Conservation (phyloP, 2,888 invertebrate species). For the Cremastinae sp. region DNA sequence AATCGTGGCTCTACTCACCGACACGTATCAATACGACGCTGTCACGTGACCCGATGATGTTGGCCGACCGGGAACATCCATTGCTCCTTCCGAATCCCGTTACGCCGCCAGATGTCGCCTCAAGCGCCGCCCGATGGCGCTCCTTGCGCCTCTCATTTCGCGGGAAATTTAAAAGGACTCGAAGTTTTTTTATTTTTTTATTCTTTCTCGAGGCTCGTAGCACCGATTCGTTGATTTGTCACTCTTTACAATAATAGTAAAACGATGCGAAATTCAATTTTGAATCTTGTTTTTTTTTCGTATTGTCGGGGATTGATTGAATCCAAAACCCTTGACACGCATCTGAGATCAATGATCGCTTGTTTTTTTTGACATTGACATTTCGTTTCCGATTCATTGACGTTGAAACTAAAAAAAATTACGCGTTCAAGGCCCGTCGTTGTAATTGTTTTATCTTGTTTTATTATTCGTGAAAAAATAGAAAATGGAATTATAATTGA, state of each 20-base stretch:
- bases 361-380: not conserved
- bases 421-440: too few relatives aligned
- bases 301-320: too few relatives aligned
- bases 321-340: too few relatives aligned
- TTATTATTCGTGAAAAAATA: too few relatives aligned
- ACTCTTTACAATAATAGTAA: too few relatives aligned
- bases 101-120: constrained; percentile 47
- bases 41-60: constrained; percentile 80
- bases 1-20: constrained; percentile 77
- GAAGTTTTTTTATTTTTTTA: not conserved
- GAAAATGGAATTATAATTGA: too few relatives aligned
- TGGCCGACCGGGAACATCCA: constrained; percentile 69
- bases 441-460: too few relatives aligned
- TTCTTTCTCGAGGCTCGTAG: not conserved
- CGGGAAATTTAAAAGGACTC: constrained; percentile 9
- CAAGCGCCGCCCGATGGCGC: not conserved
- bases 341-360: too few relatives aligned
- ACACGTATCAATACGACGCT: constrained; percentile 79
- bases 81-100: constrained; percentile 48
- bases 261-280: too few relatives aligned
- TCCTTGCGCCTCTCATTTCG: constrained; percentile 7
- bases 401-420: not conserved
- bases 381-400: not conserved
- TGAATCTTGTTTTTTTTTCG: too few relatives aligned
- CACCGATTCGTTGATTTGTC: too few relatives aligned